These are phyloP conservation scores for Astreopora myriophthalma DNA, from an alignment of 64 coral and sea anemone species.

Conservation along the genomic window DNA sequence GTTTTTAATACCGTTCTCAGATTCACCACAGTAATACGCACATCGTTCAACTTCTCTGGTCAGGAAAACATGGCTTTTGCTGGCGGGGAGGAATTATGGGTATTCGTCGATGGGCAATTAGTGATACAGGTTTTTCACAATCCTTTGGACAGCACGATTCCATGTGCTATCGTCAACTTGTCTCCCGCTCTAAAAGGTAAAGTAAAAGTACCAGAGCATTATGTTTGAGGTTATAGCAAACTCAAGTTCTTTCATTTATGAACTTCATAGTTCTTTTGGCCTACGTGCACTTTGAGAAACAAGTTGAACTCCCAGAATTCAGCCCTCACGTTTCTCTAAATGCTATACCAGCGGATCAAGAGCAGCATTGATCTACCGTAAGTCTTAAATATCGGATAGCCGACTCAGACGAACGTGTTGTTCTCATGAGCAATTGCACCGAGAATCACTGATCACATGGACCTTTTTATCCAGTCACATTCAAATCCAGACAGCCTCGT, in stretches of 20 bases:
- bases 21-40: conserved; percentile 80
- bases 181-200: conserved; percentile 65
- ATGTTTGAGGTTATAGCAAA: not conserved
- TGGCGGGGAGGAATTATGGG: conserved; percentile 96
- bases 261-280: no score
- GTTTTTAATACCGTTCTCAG: conserved; percentile 12
- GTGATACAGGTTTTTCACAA: conserved; percentile 80
- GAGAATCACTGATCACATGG: no score
- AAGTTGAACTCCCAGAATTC: no score
- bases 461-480: no score
- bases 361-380: no score
- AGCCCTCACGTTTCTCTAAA: no score
- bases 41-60: conserved; percentile 85
- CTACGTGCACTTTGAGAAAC: no score
- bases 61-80: conserved; percentile 89
- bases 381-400: not conserved
- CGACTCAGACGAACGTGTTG: no score
- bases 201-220: not conserved
- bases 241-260: not conserved
- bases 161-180: conserved; percentile 75
- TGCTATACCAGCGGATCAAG: no score
- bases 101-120: conserved; percentile 83
- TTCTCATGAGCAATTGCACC: no score
- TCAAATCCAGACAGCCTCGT: no score
- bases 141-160: conserved; percentile 72